Percentiles rank a stretch among this genome's conserved stretches.
Conservation (phyloP, 1,140 invertebrate genomes). For the Zeugodacus cucurbitae region DNA sequence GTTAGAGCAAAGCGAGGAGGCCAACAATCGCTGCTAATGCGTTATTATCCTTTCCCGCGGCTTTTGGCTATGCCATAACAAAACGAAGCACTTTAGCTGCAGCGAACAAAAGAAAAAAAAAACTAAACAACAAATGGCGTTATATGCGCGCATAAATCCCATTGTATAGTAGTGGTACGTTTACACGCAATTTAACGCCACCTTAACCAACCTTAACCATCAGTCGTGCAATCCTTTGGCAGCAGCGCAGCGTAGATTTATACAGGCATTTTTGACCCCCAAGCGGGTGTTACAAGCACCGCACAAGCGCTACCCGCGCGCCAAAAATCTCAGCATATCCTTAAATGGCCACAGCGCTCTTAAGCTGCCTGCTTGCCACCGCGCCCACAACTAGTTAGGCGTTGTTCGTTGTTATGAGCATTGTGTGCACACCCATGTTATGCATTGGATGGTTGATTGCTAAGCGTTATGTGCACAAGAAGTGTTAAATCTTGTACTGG, state of each 20-base stretch:
- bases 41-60: constrained; percentile 13
- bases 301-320: background rate
- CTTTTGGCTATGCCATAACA: background rate
- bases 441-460: background rate
- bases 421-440: background rate
- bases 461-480: background rate
- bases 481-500: background rate
- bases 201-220: no score
- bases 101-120: background rate
- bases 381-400: background rate
- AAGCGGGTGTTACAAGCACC: background rate
- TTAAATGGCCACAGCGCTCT: background rate
- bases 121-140: background rate
- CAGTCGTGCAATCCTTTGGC: background rate
- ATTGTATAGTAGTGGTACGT: background rate
- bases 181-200: constrained; percentile 30
- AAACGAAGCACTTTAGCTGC: constrained; percentile 3
- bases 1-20: background rate
- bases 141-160: background rate
- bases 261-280: background rate
- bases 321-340: background rate
- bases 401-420: background rate
- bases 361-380: background rate
- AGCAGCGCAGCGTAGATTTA: no score
- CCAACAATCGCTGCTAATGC: background rate